Percentiles rank a stretch among this genome's conserved stretches.
These are phyloP conservation scores for Intellagama lesueurii DNA, from an alignment of 2,797 vertebrate species.

Conservation along the genomic window DNA sequence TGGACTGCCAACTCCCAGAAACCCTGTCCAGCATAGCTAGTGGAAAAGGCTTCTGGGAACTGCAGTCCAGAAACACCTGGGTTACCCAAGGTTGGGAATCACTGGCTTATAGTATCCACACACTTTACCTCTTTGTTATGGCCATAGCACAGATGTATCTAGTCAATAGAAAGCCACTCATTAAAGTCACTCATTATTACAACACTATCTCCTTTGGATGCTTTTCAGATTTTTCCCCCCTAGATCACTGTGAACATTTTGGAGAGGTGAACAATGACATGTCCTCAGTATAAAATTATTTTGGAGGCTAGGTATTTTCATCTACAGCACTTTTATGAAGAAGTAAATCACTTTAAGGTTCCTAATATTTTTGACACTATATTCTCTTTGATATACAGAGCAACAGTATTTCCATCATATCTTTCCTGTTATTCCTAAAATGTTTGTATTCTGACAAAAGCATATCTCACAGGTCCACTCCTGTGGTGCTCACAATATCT, in stretches of 20 bases:
- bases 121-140: not conserved
- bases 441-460: not conserved
- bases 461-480: not conserved
- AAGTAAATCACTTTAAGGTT: not conserved
- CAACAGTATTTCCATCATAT: not conserved
- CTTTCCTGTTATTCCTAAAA: not conserved
- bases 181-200: not conserved
- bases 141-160: not conserved
- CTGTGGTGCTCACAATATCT: not conserved
- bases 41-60: too few relatives aligned
- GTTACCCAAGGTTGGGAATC: too few relatives aligned
- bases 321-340: not conserved
- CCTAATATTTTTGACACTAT: not conserved
- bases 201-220: not conserved
- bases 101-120: too few relatives aligned
- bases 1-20: too few relatives aligned
- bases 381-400: not conserved
- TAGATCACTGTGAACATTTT: not conserved
- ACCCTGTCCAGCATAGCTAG: too few relatives aligned
- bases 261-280: not conserved
- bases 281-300: not conserved
- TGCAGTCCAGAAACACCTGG: not conserved
- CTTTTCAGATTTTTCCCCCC: not conserved
- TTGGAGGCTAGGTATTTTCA: not conserved
- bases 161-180: not conserved